Evolutionary conservation across 2,113 vertebrate species (phyloP), one percentile per base, ranked within the genome.

Genomic region (Myotis yumanensis): DNA sequence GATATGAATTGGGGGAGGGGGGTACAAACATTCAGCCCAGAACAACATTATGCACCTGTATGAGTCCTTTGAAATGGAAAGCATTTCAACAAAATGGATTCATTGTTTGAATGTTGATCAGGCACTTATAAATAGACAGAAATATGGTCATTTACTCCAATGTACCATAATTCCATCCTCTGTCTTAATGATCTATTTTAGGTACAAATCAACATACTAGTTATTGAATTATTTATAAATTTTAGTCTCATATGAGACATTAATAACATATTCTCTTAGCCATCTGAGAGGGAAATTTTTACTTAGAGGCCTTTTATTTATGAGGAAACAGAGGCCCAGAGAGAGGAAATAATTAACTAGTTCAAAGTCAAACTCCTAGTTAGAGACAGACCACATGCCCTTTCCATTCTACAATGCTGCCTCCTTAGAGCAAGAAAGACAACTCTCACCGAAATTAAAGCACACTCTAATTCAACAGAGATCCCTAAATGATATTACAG

Each of bases 61-160:
- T 51, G 51, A 77, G 32, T 73, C 48, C 75, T 90, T 82, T 46
- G 25, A 84, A 71, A 88, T 54, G 46, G 57, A 69, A 11, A 57
- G 6, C 25, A 71, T 76, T 57, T 91, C 48, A 88, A 88, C 20
- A 93, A 93, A 85, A 81, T 86, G 30, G 62, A 89, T 69, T 52
- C 30, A 84, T 28, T 40, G 23, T 64, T 84, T 37, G 30, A 82
- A 76, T 76, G 68, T 64, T 82, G 35, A 76, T 62, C 68, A 40
- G 59, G 81, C 32, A 76, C 89, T 84, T 95, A 80, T 52, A 79
- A 93, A 54, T 72, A 69, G 71, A 72, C 30, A 86, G 59, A 95
- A 59, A 91, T 35, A 86, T 46, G 57, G 35, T 64, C 6, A 82
- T 23, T 93, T 90, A 92, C 30, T 93, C 28, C 30, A 64, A n/a